Conservation (phyloP, 92 coral and sea anemone genomes). For the Plumapathes pennacea region DNA sequence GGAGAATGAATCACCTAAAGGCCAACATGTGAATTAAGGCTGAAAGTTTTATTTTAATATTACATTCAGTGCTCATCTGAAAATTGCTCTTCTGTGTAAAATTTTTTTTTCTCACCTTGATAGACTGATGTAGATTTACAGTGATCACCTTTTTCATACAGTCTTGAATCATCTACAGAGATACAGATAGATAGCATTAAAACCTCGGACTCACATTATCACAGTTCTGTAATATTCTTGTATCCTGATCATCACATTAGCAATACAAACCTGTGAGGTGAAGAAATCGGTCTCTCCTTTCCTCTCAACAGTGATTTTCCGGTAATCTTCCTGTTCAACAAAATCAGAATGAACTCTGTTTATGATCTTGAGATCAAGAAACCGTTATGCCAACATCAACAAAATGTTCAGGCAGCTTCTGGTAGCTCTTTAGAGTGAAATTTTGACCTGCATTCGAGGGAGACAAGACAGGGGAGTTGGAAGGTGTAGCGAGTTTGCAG, state of each 20-base stretch:
- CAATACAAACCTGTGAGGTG: conserved; percentile 80
- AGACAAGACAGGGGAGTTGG: no score
- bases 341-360: background rate
- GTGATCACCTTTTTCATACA: conserved; percentile 96
- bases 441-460: no score
- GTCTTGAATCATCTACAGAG: conserved; percentile 85
- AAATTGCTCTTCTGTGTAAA: background rate
- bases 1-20: background rate
- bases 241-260: background rate
- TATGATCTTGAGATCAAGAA: no score
- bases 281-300: conserved; percentile 97
- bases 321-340: conserved; percentile 84
- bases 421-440: no score
- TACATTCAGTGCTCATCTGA: background rate
- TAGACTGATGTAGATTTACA: conserved; percentile 89
- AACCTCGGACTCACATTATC: background rate
- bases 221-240: background rate
- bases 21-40: background rate
- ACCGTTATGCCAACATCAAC: no score
- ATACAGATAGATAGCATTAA: background rate
- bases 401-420: no score
- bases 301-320: conserved; percentile 94
- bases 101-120: conserved; percentile 58
- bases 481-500: no score
- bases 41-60: background rate